Percentiles rank a stretch among this genome's conserved stretches.
Conservation (phyloP, 2,113 vertebrate species). For the Argyrosomus japonicus region DNA sequence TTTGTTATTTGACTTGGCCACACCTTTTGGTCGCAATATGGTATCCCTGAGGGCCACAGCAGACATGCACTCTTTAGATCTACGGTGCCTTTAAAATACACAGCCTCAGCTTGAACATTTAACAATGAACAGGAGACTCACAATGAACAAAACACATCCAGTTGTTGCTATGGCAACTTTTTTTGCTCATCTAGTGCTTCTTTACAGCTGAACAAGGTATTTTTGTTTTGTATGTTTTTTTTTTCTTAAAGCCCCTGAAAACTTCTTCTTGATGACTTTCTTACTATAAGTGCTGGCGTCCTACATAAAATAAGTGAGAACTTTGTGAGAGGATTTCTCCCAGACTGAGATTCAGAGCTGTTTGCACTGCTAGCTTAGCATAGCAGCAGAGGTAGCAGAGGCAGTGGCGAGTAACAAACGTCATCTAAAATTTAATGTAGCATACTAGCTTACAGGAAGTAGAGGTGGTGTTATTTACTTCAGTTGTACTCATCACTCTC, state of each 20-base stretch:
- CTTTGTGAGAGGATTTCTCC: no score
- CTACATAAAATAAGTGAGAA: no score
- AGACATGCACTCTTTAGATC: not conserved
- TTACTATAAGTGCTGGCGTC: not conserved
- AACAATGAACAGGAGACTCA: constrained; percentile 1
- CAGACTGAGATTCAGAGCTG: no score
- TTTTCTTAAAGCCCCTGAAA: not conserved
- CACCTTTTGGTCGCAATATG: not conserved
- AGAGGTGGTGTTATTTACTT: not conserved
- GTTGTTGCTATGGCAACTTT: constrained; percentile 42
- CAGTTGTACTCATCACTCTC: not conserved
- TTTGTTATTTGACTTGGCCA: not conserved
- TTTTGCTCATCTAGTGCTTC: not conserved
- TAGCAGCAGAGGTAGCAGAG: not conserved
- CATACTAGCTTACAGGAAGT: not conserved
- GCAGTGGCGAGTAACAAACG: not conserved
- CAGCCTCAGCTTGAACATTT: not conserved
- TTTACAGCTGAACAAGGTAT: not conserved
- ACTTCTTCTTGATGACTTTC: not conserved
- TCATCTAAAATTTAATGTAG: no score
- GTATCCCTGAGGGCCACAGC: not conserved
- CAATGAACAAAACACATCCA: constrained; percentile 16
- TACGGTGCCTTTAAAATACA: constrained; percentile 1
- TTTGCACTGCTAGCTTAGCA: not conserved
- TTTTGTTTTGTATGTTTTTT: not conserved